Percentiles rank a stretch among this genome's conserved stretches.
These are phyloP conservation scores for Pteronotus mesoamericanus DNA, from an alignment of 2,797 vertebrate genomes.

Conservation along the genomic window DNA sequence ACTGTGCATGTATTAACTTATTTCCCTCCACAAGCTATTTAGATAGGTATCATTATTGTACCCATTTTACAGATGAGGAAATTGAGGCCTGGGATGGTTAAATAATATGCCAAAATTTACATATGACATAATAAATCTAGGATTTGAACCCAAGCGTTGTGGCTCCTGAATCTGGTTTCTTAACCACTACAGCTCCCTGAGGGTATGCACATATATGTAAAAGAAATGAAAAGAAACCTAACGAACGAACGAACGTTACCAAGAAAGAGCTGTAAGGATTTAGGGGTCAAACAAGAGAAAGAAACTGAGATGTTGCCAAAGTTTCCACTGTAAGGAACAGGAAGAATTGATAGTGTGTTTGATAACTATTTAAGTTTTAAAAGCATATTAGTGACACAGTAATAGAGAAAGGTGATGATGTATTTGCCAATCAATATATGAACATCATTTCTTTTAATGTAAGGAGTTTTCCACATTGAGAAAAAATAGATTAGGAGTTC, in stretches of 20 bases:
- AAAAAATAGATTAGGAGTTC: constrained; percentile 59
- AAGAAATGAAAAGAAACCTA: neutral
- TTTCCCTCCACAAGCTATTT: neutral
- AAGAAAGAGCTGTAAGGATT: neutral
- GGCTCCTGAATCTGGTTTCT: neutral
- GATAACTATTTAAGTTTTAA: constrained; percentile 47
- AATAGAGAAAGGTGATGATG: constrained; percentile 47
- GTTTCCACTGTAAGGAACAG: neutral
- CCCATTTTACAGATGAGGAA: neutral
- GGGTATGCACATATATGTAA: neutral
- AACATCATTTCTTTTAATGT: constrained; percentile 65
- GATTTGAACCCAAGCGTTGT: neutral
- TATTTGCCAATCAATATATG: constrained; percentile 55
- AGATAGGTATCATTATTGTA: neutral
- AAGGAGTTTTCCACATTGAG: constrained; percentile 50
- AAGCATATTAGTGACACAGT: constrained; percentile 46
- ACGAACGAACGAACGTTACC: neutral
- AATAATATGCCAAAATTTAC: neutral
- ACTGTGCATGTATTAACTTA: neutral
- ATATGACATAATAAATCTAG: neutral
- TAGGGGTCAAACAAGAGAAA: neutral
- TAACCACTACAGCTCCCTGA: neutral
- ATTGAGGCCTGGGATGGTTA: neutral
- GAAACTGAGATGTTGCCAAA: neutral
- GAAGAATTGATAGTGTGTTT: constrained; percentile 27